Evolutionary conservation across 2,113 vertebrate genomes (phyloP), one percentile per base, ranked within the genome.

Genomic region (Manacus vitellinus): DNA sequence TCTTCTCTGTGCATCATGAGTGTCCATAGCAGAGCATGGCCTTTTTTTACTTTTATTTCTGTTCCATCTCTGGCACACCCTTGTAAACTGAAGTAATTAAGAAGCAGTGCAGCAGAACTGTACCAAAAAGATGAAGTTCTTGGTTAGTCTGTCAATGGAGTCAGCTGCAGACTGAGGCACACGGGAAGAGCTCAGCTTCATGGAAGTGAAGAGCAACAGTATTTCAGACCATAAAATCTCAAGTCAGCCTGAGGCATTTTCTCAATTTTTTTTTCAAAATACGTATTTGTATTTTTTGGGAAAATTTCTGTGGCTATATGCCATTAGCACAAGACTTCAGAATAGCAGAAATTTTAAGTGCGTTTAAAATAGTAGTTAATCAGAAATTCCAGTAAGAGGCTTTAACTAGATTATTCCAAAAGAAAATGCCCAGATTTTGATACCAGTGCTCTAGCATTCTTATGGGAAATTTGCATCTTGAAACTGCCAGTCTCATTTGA

Each of bases 401-500:
- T 86, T 86, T 82, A 89, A 86, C 47, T 55, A 92, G 58, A 43
- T 71, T 84, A 61, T 77, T 89, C 54, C 54, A 77, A 88, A 95
- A 73, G 85, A 68, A 94, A 79, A 65, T 9, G 46, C 35, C 65
- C 46, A 74, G 73, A 82, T 75, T 88, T 92, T 72, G n/a, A 59
- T 35, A 77, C 61, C 68, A 91, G n/a, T 76, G 65, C 72, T 35
- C 52, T 25, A 68, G 46, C 59, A 76, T 62, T 81, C 75, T 74
- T 63, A 76, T 10, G 51, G 84, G 80, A 95, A 95, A 95, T 41
- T 61, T 52, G 67, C 68, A 78, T 68, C 71, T 96, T 85, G 56
- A 89, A 95, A 90, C 78, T 46, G 87, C 84, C 72, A 85, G 49
- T 56, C n/a, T 89, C 56, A 83, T 97, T 91, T 94, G 86, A 77